Evolutionary conservation across 2,797 vertebrate genomes (phyloP).

Genomic region (Clarias platycephalus): DNA sequence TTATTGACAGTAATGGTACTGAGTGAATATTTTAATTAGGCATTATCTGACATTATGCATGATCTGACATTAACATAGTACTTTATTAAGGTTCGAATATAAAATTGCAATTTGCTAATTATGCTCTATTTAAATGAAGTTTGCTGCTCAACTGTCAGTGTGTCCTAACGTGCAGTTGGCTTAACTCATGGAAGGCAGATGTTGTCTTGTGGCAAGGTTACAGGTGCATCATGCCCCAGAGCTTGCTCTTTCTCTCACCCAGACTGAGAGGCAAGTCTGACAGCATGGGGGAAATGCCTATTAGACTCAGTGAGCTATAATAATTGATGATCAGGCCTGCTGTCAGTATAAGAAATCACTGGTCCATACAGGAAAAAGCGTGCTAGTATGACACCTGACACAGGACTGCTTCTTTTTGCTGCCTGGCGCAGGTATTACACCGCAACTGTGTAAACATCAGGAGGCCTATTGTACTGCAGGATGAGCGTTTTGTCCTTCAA

Average conservation of each 20-base stretch:
- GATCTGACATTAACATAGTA: neutral
- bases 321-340: slow-evolving; percentile 83
- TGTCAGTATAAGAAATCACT: slow-evolving; percentile 76
- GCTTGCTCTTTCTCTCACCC: slow-evolving; percentile 55
- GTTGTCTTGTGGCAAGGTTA: slow-evolving; percentile 78
- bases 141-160: slow-evolving; percentile 36
- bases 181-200: slow-evolving; percentile 76
- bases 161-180: slow-evolving; percentile 73
- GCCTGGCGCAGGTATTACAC: slow-evolving; percentile 27
- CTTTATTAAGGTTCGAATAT: slow-evolving; percentile 16
- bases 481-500: slow-evolving; percentile 60
- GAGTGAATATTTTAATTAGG: slow-evolving; percentile 32
- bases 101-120: neutral
- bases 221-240: slow-evolving; percentile 59
- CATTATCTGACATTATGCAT: neutral
- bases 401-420: slow-evolving; percentile 32
- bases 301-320: slow-evolving; percentile 82
- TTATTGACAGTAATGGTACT: slow-evolving; percentile 8
- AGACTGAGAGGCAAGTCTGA: slow-evolving; percentile 65
- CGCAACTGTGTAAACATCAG: slow-evolving; percentile 42
- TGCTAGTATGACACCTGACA: slow-evolving; percentile 56
- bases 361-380: slow-evolving; percentile 67
- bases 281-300: slow-evolving; percentile 72
- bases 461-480: slow-evolving; percentile 47
- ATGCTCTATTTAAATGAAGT: neutral